Conservation (phyloP, 2,113 vertebrate species). For the Seriola dumerili region DNA sequence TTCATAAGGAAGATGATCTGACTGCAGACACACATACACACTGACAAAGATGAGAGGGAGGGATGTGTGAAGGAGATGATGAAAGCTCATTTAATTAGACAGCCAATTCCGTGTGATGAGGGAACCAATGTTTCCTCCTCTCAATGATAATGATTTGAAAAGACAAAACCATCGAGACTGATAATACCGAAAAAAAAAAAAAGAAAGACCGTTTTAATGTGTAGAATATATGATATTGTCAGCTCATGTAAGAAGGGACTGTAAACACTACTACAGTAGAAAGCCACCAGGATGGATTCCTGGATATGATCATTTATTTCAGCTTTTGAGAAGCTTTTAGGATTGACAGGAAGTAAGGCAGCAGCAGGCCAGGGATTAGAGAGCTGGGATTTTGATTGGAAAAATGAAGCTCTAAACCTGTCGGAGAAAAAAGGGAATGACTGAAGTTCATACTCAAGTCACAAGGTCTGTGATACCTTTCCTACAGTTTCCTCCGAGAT, state of each 20-base stretch:
- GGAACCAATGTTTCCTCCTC: constrained; percentile 66
- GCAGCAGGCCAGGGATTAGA: constrained; percentile 24
- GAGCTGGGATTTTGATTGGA: constrained; percentile 31
- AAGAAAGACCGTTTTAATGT: constrained; percentile 46
- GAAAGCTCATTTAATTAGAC: constrained; percentile 73
- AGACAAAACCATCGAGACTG: constrained; percentile 62
- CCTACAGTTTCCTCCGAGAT: constrained; percentile 13
- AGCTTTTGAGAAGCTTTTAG: constrained; percentile 40
- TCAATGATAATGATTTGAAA: constrained; percentile 73
- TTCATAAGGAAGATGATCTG: constrained; percentile 76
- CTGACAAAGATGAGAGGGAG: constrained; percentile 32
- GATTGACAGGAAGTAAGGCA: constrained; percentile 38
- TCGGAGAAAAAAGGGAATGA: background rate
- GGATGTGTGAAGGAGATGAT: constrained; percentile 51
- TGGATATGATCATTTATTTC: constrained; percentile 36
- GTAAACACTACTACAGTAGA: constrained; percentile 10
- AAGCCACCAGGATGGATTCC: background rate
- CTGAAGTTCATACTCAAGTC: background rate
- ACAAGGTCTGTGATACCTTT: constrained; percentile 4
- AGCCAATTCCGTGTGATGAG: constrained; percentile 66
- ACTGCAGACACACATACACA: constrained; percentile 45
- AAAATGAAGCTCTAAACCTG: background rate
- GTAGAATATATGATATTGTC: constrained; percentile 37
- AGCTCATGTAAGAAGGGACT: constrained; percentile 16
- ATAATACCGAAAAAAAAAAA: constrained; percentile 43